Conservation (phyloP, 2,888 invertebrate species). For the Oegoconia quadripuncta region DNA sequence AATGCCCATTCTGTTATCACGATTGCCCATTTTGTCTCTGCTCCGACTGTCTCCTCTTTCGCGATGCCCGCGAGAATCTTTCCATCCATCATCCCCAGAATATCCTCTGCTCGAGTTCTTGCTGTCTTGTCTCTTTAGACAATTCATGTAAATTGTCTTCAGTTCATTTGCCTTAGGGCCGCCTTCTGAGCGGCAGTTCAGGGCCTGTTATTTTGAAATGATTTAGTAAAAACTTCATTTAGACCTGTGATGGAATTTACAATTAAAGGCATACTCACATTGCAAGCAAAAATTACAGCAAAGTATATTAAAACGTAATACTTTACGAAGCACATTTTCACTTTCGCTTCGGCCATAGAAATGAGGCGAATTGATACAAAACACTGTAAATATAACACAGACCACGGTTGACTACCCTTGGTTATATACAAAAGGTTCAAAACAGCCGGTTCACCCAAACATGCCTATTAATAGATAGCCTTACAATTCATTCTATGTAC, state of each 20-base stretch:
- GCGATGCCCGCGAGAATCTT: constrained; percentile 40
- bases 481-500: neutral
- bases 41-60: constrained; percentile 28
- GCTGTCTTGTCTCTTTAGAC: constrained; percentile 67
- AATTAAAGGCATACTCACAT: no score
- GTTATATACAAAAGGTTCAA: constrained; percentile 19
- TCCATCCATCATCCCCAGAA: constrained; percentile 45
- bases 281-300: constrained; percentile 34
- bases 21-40: constrained; percentile 25
- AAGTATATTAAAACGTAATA: constrained; percentile 37
- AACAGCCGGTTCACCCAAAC: constrained; percentile 15
- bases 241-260: neutral
- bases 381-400: constrained; percentile 38
- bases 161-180: constrained; percentile 79
- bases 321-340: constrained; percentile 43
- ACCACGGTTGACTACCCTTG: constrained; percentile 40
- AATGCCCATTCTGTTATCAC: constrained; percentile 21
- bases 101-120: constrained; percentile 39
- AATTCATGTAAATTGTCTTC: constrained; percentile 77
- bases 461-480: neutral
- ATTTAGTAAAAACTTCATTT: neutral
- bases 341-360: constrained; percentile 25
- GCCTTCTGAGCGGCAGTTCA: constrained; percentile 80
- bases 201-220: constrained; percentile 45
- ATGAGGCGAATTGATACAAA: constrained; percentile 23